Conservation (phyloP, 1,140 invertebrate genomes). For the Cydia amplana region DNA sequence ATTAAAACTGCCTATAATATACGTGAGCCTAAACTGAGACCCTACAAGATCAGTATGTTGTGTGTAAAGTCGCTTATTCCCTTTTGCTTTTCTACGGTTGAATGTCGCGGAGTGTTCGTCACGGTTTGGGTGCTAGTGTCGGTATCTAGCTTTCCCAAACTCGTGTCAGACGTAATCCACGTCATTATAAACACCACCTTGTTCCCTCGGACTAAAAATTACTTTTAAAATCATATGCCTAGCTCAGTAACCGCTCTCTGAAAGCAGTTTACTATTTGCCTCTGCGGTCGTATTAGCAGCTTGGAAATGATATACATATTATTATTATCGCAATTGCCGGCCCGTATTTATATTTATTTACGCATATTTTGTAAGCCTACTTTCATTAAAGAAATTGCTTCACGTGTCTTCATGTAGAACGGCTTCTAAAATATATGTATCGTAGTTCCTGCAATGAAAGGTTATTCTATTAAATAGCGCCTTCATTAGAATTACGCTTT, state of each 20-base stretch:
- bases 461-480: not conserved
- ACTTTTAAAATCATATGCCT: not conserved
- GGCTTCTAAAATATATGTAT: not conserved
- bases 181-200: not conserved
- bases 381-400: slow-evolving; percentile 6
- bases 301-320: too few relatives aligned
- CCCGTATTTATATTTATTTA: not conserved
- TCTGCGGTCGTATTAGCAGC: too few relatives aligned
- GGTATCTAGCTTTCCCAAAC: not conserved
- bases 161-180: not conserved
- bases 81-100: not conserved
- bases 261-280: too few relatives aligned
- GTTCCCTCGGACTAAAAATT: not conserved
- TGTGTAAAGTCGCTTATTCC: not conserved
- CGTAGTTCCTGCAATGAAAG: slow-evolving; percentile 2
- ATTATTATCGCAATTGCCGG: too few relatives aligned
- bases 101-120: not conserved
- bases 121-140: not conserved
- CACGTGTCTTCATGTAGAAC: slow-evolving; percentile 4
- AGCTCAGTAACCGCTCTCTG: not conserved
- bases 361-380: not conserved
- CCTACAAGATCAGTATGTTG: too few relatives aligned
- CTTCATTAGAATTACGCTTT: not conserved
- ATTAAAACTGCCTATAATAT: too few relatives aligned
- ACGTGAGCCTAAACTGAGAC: too few relatives aligned